Percentiles rank a stretch among this genome's conserved stretches.
These are phyloP conservation scores for Stichopus horrens DNA, from an alignment of 53 echinoderm and acorn worm genomes.

Conservation along the genomic window DNA sequence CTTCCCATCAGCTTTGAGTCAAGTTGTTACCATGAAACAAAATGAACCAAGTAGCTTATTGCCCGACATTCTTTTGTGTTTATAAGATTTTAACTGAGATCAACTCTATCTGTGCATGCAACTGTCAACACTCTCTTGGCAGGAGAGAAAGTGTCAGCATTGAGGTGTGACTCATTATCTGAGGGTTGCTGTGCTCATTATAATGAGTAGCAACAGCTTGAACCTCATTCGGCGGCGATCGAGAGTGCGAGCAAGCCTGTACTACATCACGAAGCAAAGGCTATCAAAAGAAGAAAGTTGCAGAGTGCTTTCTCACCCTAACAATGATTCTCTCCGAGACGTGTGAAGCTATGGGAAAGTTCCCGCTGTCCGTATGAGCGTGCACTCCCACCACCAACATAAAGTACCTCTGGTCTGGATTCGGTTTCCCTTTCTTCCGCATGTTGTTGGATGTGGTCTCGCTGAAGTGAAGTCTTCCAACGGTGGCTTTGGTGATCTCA, in stretches of 20 bases:
- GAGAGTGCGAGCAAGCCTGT: too few species aligned
- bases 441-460: slow-evolving; percentile 98
- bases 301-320: slow-evolving; percentile 62
- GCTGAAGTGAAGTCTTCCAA: slow-evolving; percentile 93
- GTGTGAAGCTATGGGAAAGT: slow-evolving; percentile 64
- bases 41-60: background rate
- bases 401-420: slow-evolving; percentile 97
- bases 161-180: too few species aligned
- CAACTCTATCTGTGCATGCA: background rate
- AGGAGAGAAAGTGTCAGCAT: too few species aligned
- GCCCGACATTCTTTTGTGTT: too few species aligned
- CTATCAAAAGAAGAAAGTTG: background rate
- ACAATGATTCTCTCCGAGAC: slow-evolving; percentile 95
- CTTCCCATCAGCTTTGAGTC: too few species aligned
- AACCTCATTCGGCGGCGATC: too few species aligned
- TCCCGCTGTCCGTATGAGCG: slow-evolving; percentile 68
- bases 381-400: slow-evolving; percentile 87
- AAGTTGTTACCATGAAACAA: background rate
- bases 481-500: slow-evolving; percentile 84
- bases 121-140: background rate
- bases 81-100: background rate
- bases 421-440: slow-evolving; percentile 99
- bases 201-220: too few species aligned
- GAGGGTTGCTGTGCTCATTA: too few species aligned
- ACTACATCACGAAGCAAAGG: background rate